A percentile compares a stretch with the other conserved stretches of the same genome.
Evolutionary conservation across 2,113 vertebrate species (phyloP).

Genomic region (Ceratotherium simum): DNA sequence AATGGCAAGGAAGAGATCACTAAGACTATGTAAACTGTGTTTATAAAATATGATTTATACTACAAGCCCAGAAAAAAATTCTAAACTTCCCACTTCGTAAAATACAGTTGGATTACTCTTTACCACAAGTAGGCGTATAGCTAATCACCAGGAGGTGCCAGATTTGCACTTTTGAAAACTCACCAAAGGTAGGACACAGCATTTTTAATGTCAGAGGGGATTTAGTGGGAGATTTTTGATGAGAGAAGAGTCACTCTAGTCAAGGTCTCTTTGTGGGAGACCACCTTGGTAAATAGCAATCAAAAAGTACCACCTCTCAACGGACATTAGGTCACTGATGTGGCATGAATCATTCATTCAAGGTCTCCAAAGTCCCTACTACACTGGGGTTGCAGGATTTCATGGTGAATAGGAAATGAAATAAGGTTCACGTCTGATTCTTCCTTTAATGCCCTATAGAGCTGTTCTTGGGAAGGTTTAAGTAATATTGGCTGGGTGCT

Average conservation of each 20-base stretch:
- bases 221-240: conserved; percentile 68
- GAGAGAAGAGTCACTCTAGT: conserved; percentile 34
- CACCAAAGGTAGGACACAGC: conserved; percentile 36
- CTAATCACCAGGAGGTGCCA: not conserved
- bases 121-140: not conserved
- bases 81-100: conserved; percentile 44
- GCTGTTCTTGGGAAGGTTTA: not conserved
- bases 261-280: conserved; percentile 62
- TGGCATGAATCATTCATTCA: conserved; percentile 65
- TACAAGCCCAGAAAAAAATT: conserved; percentile 3
- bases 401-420: conserved; percentile 41
- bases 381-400: not conserved
- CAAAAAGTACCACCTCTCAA: conserved; percentile 45
- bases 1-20: conserved; percentile 20
- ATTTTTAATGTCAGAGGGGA: conserved; percentile 58
- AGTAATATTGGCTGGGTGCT: not conserved
- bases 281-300: conserved; percentile 62
- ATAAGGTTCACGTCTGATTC: not conserved
- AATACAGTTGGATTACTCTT: conserved; percentile 61
- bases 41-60: conserved; percentile 70
- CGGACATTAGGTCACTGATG: conserved; percentile 42
- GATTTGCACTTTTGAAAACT: conserved; percentile 41
- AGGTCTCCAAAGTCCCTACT: conserved; percentile 9
- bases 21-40: conserved; percentile 58
- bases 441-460: not conserved